phyloP scores from a whole-genome alignment of 2,888 invertebrate genomes.

The Drosophila siamana region DNA sequence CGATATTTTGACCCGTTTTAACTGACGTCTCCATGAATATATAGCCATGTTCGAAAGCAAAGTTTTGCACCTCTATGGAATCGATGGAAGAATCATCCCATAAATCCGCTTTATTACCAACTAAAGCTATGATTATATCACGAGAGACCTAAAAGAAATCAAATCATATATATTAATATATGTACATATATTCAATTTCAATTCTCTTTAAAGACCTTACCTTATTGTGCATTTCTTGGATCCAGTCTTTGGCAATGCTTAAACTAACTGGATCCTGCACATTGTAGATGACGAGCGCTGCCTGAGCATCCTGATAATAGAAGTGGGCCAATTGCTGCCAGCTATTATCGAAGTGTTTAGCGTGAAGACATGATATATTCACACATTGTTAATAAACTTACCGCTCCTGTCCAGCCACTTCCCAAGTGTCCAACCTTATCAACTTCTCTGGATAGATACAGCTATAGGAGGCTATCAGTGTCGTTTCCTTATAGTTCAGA shows the following conservation, averaged over 20 bases:
- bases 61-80: conserved; percentile 20
- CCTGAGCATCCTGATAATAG: conserved; percentile 98
- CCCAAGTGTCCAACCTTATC: conserved; percentile 99
- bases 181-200: too few relatives aligned
- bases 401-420: conserved; percentile 98
- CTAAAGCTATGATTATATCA: conserved; percentile 36
- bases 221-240: conserved; percentile 96
- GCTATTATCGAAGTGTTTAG: conserved; percentile 85
- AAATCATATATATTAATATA: not conserved
- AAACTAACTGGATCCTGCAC: conserved; percentile 99
- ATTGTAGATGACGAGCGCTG: conserved; percentile 99
- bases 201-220: conserved; percentile 3
- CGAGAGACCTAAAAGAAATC: conserved; percentile 7
- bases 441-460: conserved; percentile 90
- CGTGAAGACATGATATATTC: not conserved
- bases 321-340: conserved; percentile 99
- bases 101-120: conserved; percentile 40
- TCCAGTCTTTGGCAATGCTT: conserved; percentile 99
- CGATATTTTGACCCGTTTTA: conserved; percentile 32
- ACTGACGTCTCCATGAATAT: conserved; percentile 51
- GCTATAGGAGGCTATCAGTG: conserved; percentile 13
- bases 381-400: conserved; percentile 65
- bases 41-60: conserved; percentile 21
- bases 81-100: conserved; percentile 7
- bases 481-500: not conserved